These are phyloP conservation scores for Danaus plexippus DNA, from an alignment of 1,140 invertebrate species.

Conservation along the genomic window DNA sequence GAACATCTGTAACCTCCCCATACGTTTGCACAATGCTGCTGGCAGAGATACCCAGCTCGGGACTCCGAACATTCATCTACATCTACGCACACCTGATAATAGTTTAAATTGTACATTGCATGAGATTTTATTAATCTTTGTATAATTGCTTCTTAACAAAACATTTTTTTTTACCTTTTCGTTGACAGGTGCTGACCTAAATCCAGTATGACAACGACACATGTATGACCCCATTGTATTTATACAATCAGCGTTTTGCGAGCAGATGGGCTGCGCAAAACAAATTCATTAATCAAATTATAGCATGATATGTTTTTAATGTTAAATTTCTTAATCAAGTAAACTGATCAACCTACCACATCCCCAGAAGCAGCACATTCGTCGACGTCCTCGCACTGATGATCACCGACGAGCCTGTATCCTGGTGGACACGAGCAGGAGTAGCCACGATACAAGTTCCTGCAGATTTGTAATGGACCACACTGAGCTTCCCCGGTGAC, in stretches of 20 bases:
- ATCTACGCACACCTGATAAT: constrained; percentile 55
- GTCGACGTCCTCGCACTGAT: constrained; percentile 89
- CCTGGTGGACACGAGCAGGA: constrained; percentile 82
- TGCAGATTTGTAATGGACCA: constrained; percentile 78
- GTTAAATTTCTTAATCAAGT: no score
- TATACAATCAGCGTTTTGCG: constrained; percentile 77
- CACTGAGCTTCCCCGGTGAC: constrained; percentile 77
- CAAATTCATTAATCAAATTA: neutral
- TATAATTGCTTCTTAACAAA: neutral
- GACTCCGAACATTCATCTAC: constrained; percentile 60
- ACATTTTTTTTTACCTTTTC: constrained; percentile 41
- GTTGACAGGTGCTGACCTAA: constrained; percentile 62
- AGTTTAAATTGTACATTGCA: no score
- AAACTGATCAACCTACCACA: constrained; percentile 32
- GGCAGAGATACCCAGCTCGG: constrained; percentile 75
- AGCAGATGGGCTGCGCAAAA: constrained; percentile 63
- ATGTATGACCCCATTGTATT: constrained; percentile 87
- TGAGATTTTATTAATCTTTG: no score
- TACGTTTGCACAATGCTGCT: constrained; percentile 88
- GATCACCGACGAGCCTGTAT: constrained; percentile 75
- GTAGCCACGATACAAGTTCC: constrained; percentile 82
- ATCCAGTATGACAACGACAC: constrained; percentile 85
- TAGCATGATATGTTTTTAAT: neutral
- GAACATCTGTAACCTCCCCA: constrained; percentile 87
- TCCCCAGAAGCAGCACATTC: constrained; percentile 77